Base-by-base conservation (phyloP, 2,888 invertebrate species). In the Andrena trimmerana region DNA sequence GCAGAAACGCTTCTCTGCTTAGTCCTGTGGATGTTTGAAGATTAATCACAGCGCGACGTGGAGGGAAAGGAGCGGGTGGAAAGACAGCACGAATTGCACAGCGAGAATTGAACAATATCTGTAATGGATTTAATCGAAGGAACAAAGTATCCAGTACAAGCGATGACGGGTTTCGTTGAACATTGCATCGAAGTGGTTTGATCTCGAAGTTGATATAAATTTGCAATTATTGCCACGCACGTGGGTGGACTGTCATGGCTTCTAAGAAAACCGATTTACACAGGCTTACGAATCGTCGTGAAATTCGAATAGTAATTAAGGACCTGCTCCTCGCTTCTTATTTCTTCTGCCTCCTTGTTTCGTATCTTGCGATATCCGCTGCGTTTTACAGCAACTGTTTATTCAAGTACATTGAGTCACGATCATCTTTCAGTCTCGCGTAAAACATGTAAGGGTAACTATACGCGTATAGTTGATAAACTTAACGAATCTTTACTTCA, bases 121-220 rank as follows among this genome's bases (percentile, higher is more conserved):
- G 79, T 65, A 77, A 76, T 50, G 79, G 69, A 63, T 69, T 69
- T 76, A 81, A 79, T 71, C 33, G 33, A 54, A 68, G 70, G 70
- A 69, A 78, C 59, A 67, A 62, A 54, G 67, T 71, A 81, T 72
- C 71, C 62, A 68, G 63, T 76, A 79, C 77, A 79, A 57, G 24
- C 69, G 68, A 78, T 42, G 42, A 13, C 67, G 75, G 50, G 52
- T 74, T 42, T 20, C n/a, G 60, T 68, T 36, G 70, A 57, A 67
- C 66, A 62, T 57, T 57, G 72, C 48, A 68, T 60, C 54, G 52
- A 68, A 52, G 27, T 42, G 63, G 54, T 63, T 63, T 50, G 33
- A 27, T 52, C 24, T 2, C 4, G 36, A 31, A 50, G 33, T 68
- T 59, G 36, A 68, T 20, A 29, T 68, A 63, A 73, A 68, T 68